phyloP scores from a whole-genome alignment of 2,888 invertebrate species.

The Agonum fuliginosum region DNA sequence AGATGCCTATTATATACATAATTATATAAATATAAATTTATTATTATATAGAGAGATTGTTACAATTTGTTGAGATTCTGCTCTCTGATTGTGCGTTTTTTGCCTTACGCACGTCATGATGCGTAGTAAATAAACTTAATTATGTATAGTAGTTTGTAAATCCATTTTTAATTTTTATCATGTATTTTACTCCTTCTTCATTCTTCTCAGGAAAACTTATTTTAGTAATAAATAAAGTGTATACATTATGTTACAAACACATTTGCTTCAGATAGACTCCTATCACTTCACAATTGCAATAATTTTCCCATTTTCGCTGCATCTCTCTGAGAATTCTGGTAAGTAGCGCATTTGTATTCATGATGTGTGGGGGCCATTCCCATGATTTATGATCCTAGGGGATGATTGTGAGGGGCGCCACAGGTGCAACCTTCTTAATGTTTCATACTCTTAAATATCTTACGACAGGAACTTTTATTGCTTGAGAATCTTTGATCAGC shows the following conservation, averaged over 20 bases:
- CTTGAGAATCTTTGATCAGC: too few relatives aligned
- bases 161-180: constrained; percentile 45
- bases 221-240: constrained; percentile 53
- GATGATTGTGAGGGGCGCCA: not conserved
- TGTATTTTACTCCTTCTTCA: constrained; percentile 46
- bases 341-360: constrained; percentile 16
- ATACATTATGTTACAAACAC: constrained; percentile 36
- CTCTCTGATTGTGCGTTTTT: constrained; percentile 42
- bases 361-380: not conserved
- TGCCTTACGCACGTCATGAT: constrained; percentile 33
- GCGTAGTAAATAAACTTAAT: constrained; percentile 44
- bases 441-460: not conserved
- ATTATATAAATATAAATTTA: constrained; percentile 50
- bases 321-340: not conserved
- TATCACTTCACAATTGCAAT: not conserved
- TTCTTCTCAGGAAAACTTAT: constrained; percentile 54
- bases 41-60: constrained; percentile 48
- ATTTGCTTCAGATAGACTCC: not conserved
- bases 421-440: not conserved
- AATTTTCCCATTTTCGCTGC: not conserved
- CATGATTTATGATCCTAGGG: not conserved
- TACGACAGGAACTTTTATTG: too few relatives aligned
- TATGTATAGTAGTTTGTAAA: constrained; percentile 48
- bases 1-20: constrained; percentile 56
- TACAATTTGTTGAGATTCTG: constrained; percentile 31